Evolutionary conservation across 2,113 vertebrate genomes (phyloP), one percentile per base, ranked within the genome.

Genomic region (Gobiocypris rarus): DNA sequence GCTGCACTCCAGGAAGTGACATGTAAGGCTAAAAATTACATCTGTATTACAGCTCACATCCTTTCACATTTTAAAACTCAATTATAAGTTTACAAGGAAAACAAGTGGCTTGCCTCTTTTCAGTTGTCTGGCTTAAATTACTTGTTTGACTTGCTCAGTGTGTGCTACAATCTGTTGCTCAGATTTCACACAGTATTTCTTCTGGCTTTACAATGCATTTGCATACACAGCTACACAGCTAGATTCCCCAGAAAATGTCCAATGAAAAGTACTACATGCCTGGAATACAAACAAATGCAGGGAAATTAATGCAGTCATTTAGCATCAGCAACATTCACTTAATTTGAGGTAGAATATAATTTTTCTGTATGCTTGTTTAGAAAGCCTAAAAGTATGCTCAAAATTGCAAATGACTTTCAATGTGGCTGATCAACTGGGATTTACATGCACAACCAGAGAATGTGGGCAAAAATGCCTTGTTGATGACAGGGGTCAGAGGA

Each of bases 21-120:
- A 43, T 41, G 34, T 43, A 24, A 43, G 9, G 54, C 34, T 43
- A 73, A 43, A 78, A 61, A 59, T 43, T 56, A 78, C 52, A 78
- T 11, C 22, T 61, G 56, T 61, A 26, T 45, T 26, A 41, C 43
- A 43, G 54, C 34, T 78, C 54, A 78, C 54, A 54, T 43, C 38
- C 70, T 13, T 73, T 73, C 34, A 76, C 75, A 78, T 34, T 7
- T 38, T 38, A 38, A 59, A 78, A 78, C 34, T 43, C 75, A 78
- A 43, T 78, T 77, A 59, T 59, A 78, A 15, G 31, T 78, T 78
- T 78, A 58, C 75, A 77, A 38, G 75, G 19, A 76, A 78, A 78
- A 78, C 22, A 78, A 43, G 34, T 61, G 54, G 11, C 13, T 41
- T 10, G 31, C 34, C 19, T 76, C 52, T 9, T 54, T 38, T 58